Evolutionary conservation across 2,888 invertebrate genomes (phyloP).

Genomic region (Loripinus fragilis): DNA sequence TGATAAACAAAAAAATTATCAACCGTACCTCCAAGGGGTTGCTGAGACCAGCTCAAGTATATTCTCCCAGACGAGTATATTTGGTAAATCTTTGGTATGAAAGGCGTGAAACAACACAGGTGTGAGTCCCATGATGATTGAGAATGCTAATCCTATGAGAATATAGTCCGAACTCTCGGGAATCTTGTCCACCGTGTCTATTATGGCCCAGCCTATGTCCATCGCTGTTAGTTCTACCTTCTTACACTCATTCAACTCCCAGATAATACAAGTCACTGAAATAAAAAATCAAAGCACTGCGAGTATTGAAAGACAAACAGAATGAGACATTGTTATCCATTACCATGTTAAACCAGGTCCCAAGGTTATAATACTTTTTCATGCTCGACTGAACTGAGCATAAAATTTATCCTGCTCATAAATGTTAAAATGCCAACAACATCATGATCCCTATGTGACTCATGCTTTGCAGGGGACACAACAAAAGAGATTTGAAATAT

Average conservation of each 20-base stretch:
- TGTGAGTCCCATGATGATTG: slow-evolving; percentile 73
- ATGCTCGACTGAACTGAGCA: no score
- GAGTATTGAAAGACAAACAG: no score
- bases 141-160: slow-evolving; percentile 85
- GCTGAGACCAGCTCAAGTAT: slow-evolving; percentile 24
- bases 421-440: no score
- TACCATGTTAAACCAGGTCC: no score
- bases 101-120: slow-evolving; percentile 79
- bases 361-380: no score
- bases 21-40: slow-evolving; percentile 70
- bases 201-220: slow-evolving; percentile 97
- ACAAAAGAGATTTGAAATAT: no score
- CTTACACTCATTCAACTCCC: slow-evolving; percentile 95
- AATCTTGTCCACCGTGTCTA: slow-evolving; percentile 93
- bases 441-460: no score
- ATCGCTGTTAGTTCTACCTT: slow-evolving; percentile 96
- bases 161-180: slow-evolving; percentile 92
- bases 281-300: no score
- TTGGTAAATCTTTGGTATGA: slow-evolving; percentile 69
- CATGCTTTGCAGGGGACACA: no score
- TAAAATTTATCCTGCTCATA: no score
- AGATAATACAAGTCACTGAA: slow-evolving; percentile 96
- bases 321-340: no score
- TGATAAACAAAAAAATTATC: background rate
- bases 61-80: slow-evolving; percentile 52